Evolutionary conservation across 2,797 vertebrate species (phyloP).

Genomic region (Capromys pilorides): DNA sequence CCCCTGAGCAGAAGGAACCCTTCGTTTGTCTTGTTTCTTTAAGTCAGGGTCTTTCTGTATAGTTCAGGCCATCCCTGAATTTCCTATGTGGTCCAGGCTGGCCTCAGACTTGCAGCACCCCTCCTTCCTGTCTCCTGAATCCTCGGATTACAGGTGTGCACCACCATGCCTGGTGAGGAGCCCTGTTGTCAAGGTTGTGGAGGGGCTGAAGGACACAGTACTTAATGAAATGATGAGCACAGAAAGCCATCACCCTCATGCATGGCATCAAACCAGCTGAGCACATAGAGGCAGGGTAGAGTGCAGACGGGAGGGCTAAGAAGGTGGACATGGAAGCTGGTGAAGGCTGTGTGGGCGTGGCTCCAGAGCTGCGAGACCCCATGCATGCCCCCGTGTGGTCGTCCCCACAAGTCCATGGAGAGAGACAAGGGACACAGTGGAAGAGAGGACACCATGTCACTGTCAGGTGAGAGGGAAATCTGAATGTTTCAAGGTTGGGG

Average conservation of each 20-base stretch:
- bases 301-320: neutral
- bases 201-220: neutral
- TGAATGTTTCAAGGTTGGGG: neutral
- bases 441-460: neutral
- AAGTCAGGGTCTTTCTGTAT: too few relatives aligned
- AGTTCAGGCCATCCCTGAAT: too few relatives aligned
- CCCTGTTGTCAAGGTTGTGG: neutral
- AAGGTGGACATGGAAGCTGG: neutral
- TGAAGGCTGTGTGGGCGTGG: too few relatives aligned
- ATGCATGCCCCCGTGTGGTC: neutral
- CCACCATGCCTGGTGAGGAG: neutral
- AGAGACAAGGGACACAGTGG: neutral
- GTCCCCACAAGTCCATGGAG: neutral
- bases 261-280: neutral
- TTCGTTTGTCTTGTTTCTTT: neutral
- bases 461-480: neutral
- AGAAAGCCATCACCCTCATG: neutral
- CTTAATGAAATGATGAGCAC: neutral
- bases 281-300: neutral
- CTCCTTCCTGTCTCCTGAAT: too few relatives aligned
- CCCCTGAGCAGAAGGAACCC: neutral
- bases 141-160: too few relatives aligned
- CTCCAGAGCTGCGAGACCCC: neutral
- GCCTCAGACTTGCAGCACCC: too few relatives aligned
- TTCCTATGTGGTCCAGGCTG: too few relatives aligned